Base-by-base conservation (phyloP, 1,140 invertebrate species). In the Oscheius sp. region DNA sequence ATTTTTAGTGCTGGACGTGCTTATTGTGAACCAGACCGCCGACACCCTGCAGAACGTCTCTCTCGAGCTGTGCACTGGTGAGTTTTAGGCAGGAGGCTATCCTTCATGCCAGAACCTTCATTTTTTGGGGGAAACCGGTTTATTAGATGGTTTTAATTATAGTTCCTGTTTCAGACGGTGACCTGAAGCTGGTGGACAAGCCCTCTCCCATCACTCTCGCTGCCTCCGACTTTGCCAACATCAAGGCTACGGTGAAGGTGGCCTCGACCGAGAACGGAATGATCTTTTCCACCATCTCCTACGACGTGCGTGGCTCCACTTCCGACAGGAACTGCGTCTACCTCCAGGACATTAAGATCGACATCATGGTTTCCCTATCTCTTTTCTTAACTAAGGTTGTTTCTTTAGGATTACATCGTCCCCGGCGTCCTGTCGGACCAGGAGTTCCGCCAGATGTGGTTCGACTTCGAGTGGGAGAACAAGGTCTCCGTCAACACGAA, bases 391-490 rank as follows among this genome's bases (percentile, higher is more conserved):
- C 3, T 38, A 2, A 32, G 28, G 20, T 35, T 65, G 20, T 76
- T 64, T 28, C 77, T 72, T 66, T 70, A 83, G 81, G 97, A 99
- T 87, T 99, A 99, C 86, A 99, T 99, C 80, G 91, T 97, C 38
- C 96, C 97, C n/a, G 94, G 94, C 1, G 87, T 88, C 29, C 98
- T 95, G 85, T 94, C 90, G 32, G 95, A 99, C 85, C 89, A 90
- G 0, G 95, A 99, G 87, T 99, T 99, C 88, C 86, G 96, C 18
- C 90, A 93, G 86, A 99, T 99, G 96, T 99, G 97, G 97, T 92
- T 94, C 1, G 95, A 97, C 87, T 99, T 99, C 87, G 97, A 99
- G 87, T 99, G 97, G 97, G 97, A 99, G 88, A 99, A 99, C 87
- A 99, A 99, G 89, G 93, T 90, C 73, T 61, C 69, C 31, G 95